Evolutionary conservation across 2,888 invertebrate species (phyloP).

Genomic region (Acanthosepion esculentum): DNA sequence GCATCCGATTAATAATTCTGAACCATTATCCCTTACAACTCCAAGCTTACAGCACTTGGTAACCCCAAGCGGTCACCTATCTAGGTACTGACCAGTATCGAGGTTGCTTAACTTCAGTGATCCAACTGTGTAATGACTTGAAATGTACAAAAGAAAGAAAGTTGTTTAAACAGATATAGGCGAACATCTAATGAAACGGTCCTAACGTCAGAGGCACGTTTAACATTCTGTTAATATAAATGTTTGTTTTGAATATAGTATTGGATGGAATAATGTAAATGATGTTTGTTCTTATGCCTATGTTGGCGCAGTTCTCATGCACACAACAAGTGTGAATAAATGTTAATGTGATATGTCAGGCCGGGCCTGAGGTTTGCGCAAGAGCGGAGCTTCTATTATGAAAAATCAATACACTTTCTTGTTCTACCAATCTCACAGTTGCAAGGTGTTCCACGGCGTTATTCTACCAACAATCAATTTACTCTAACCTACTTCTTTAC

Average conservation of each 20-base stretch:
- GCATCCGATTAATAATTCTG: too few relatives aligned
- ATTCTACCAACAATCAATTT: neutral
- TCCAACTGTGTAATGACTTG: too few relatives aligned
- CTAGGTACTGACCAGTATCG: too few relatives aligned
- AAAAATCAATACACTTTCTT: neutral
- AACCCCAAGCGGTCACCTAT: too few relatives aligned
- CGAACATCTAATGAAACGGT: neutral
- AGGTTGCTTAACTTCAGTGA: too few relatives aligned
- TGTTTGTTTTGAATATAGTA: neutral
- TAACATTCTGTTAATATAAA: neutral
- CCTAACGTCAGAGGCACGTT: neutral
- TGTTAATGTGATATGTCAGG: slow-evolving; percentile 33
- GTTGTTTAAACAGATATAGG: too few relatives aligned
- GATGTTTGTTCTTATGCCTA: neutral
- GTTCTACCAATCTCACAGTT: neutral
- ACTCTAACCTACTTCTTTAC: neutral
- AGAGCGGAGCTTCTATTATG: neutral
- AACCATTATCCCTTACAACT: too few relatives aligned
- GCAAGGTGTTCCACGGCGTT: neutral
- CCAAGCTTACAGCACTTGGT: too few relatives aligned
- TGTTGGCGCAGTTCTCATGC: neutral
- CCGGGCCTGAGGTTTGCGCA: slow-evolving; percentile 2
- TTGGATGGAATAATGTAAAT: neutral
- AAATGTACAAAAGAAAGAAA: too few relatives aligned
- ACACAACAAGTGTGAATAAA: slow-evolving; percentile 33